A percentile compares a stretch with the other conserved stretches of the same genome.
Evolutionary conservation across 2,888 invertebrate genomes (phyloP).

Genomic region (Augiades crinisus): DNA sequence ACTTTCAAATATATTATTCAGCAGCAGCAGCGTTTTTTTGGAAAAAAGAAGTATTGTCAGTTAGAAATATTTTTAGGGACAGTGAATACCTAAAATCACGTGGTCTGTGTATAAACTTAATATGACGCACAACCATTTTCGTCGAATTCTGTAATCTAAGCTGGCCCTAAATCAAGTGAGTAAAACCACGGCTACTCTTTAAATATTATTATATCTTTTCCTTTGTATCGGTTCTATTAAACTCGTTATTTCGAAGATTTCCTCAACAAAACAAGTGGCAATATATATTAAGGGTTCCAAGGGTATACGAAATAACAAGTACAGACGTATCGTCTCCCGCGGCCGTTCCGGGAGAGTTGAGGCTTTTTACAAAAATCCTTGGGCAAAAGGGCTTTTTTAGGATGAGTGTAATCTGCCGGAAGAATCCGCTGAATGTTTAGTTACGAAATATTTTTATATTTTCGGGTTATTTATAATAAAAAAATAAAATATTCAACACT

Average conservation of each 20-base stretch:
- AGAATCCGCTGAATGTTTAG: slow-evolving; percentile 6
- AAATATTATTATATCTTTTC: background rate
- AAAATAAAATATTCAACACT: background rate
- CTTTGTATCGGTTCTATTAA: background rate
- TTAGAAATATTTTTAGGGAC: too few species aligned
- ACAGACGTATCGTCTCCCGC: slow-evolving; percentile 6
- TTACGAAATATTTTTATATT: slow-evolving; percentile 4
- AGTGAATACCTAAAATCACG: too few species aligned
- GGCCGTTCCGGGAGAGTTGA: background rate
- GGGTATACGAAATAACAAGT: slow-evolving; percentile 3
- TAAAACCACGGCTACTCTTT: too few species aligned
- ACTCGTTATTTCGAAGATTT: slow-evolving; percentile 1
- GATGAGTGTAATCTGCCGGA: background rate
- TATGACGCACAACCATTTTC: too few species aligned
- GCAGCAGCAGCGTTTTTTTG: too few species aligned
- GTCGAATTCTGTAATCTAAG: background rate
- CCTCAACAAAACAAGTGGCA: slow-evolving; percentile 2
- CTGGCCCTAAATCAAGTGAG: background rate
- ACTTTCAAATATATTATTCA: too few species aligned
- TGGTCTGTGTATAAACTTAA: too few species aligned
- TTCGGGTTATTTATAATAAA: background rate
- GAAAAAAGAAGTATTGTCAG: too few species aligned
- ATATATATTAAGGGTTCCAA: background rate
- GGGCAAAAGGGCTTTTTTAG: background rate
- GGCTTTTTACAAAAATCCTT: slow-evolving; percentile 2